Base-by-base conservation (phyloP, 2,888 invertebrate genomes). In the Amiota mariae region DNA sequence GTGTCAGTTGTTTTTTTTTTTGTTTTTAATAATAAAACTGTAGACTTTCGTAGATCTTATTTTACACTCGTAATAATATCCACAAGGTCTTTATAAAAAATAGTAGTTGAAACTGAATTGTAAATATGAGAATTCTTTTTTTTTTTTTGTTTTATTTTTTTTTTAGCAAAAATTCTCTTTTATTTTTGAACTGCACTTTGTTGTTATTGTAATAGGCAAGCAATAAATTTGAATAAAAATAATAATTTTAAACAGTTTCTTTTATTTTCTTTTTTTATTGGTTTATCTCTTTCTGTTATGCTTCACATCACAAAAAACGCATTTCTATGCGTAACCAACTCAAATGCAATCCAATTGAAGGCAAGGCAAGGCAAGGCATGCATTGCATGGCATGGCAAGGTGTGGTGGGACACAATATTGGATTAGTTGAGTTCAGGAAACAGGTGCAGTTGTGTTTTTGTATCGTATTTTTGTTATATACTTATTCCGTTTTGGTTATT, bases 271-370 rank as follows among this genome's bases (percentile, higher is more conserved):
- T 66, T 18, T n/a, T 10, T n/a, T 61, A 73, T 59, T 71, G 66
- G 48, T 47, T 66, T 66, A 18, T 54, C 54, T 51, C 12, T 66
- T 47, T 66, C 24, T 48, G 47, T 66, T 47, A 51, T n/a, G 54
- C 12, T 51, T n/a, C 13, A 51, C 54, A 51, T 12, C 48, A 67
- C 20, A 51, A 57, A 61, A 68, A 72, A 70, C 57, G 76, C 83
- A 82, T 82, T 85, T 76, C 78, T 79, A 78, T 80, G 84, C 85
- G 80, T 81, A 74, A 76, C 75, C 78, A 11, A n/a, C 46, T 63
- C 36, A 6, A 9, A 18, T 15, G 18, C 59, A 20, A 15, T 59
- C 36, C 36, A 36, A 36, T 6, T 6, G 1, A 20, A 59, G 59
- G 11, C 18, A 59, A 20, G 11, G 59, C 18, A 18, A 4, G 9